These are phyloP conservation scores for Trichosurus vulpecula DNA, from an alignment of 2,797 vertebrate genomes.

Conservation along the genomic window DNA sequence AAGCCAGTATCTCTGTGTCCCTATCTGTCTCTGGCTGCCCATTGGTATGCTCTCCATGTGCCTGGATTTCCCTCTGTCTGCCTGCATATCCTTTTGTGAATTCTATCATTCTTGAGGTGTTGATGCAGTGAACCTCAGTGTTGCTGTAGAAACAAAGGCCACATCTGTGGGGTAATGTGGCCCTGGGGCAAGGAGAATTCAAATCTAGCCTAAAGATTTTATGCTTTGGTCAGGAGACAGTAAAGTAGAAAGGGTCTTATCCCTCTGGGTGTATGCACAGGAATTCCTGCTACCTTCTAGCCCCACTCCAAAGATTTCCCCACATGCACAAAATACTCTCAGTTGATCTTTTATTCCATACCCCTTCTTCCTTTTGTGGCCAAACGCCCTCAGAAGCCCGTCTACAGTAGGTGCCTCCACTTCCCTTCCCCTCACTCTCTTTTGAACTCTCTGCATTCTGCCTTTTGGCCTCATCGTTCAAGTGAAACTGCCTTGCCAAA, in stretches of 20 bases:
- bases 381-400: neutral
- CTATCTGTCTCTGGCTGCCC: neutral
- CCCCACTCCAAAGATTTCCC: neutral
- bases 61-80: neutral
- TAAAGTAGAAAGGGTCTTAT: neutral
- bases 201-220: neutral
- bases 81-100: neutral
- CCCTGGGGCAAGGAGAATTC: neutral
- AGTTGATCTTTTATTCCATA: neutral
- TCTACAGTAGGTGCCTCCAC: no score
- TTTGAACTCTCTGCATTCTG: neutral
- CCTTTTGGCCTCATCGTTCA: neutral
- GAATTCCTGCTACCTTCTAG: neutral
- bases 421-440: neutral
- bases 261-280: neutral
- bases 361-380: neutral
- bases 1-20: neutral
- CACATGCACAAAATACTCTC: neutral
- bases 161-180: neutral
- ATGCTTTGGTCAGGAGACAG: neutral
- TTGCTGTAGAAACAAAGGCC: neutral
- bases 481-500: neutral
- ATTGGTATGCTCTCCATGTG: neutral
- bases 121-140: neutral
- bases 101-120: neutral